A percentile compares a stretch with the other conserved stretches of the same genome.
Conservation (phyloP, 2,888 invertebrate species). For the Rhagonycha lutea region DNA sequence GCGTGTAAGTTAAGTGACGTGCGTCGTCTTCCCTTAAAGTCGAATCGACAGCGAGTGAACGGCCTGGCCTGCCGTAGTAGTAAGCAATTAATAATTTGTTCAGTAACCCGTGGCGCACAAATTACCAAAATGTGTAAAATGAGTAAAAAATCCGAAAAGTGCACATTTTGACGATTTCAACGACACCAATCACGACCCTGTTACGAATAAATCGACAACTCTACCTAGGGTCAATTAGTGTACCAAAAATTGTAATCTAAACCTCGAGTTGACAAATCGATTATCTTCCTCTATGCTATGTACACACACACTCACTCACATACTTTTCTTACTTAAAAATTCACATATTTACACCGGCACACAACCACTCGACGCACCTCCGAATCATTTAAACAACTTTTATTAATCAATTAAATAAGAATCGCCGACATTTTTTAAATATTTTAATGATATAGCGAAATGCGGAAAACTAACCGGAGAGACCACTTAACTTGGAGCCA, state of each 20-base stretch:
- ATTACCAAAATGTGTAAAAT: conserved; percentile 31
- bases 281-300: conserved; percentile 55
- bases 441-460: conserved; percentile 30
- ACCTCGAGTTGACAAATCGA: conserved; percentile 61
- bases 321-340: conserved; percentile 44
- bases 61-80: conserved; percentile 28
- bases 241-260: conserved; percentile 60
- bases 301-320: conserved; percentile 46
- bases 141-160: conserved; percentile 22
- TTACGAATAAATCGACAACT: conserved; percentile 45
- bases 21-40: conserved; percentile 41
- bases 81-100: conserved; percentile 26
- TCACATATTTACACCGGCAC: conserved; percentile 26
- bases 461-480: conserved; percentile 46
- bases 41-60: conserved; percentile 40
- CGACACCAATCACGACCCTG: conserved; percentile 53
- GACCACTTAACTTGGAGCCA: conserved; percentile 55
- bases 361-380: conserved; percentile 17
- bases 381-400: conserved; percentile 13
- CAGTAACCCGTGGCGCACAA: conserved; percentile 31
- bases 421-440: conserved; percentile 9
- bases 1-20: conserved; percentile 38
- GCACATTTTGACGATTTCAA: conserved; percentile 42
- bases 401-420: conserved; percentile 5
- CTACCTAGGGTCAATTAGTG: conserved; percentile 60